These are phyloP conservation scores for roundworm (Caenorhabditis elegans) DNA, from an alignment of 1,140 invertebrate genomes.

Conservation along the genomic window DNA sequence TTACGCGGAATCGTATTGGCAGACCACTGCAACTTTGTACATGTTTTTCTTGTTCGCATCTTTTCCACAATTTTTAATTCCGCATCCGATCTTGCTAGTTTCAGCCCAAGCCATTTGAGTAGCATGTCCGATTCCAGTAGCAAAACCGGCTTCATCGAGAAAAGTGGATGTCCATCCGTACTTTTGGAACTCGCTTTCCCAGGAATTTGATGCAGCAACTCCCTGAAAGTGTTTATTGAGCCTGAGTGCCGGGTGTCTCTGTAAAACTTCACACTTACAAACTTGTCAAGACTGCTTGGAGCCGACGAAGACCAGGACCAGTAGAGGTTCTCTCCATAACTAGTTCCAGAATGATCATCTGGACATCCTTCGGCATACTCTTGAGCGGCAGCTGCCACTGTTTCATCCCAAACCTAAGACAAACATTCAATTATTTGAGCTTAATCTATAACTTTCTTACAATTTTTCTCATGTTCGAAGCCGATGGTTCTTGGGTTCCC, in stretches of 20 bases:
- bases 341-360: neutral
- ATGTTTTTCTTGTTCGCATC: neutral
- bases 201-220: neutral
- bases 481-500: neutral
- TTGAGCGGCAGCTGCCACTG: neutral
- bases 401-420: neutral
- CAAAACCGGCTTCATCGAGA: neutral
- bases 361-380: slow-evolving; percentile 10
- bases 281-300: no score
- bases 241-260: no score
- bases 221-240: neutral
- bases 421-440: no score
- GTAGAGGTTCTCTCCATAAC: slow-evolving; percentile 22
- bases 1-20: neutral
- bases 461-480: neutral
- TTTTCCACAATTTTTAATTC: neutral
- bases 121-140: slow-evolving; percentile 30
- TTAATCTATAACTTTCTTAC: no score
- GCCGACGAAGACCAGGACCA: no score
- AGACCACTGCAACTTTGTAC: neutral
- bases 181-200: slow-evolving; percentile 30
- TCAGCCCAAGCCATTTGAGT: slow-evolving; percentile 33
- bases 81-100: neutral
- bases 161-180: slow-evolving; percentile 9
- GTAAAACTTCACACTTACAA: no score